Evolutionary conservation across 2,888 invertebrate species (phyloP), one percentile per base, ranked within the genome.

Genomic region (Torymus tubicola): DNA sequence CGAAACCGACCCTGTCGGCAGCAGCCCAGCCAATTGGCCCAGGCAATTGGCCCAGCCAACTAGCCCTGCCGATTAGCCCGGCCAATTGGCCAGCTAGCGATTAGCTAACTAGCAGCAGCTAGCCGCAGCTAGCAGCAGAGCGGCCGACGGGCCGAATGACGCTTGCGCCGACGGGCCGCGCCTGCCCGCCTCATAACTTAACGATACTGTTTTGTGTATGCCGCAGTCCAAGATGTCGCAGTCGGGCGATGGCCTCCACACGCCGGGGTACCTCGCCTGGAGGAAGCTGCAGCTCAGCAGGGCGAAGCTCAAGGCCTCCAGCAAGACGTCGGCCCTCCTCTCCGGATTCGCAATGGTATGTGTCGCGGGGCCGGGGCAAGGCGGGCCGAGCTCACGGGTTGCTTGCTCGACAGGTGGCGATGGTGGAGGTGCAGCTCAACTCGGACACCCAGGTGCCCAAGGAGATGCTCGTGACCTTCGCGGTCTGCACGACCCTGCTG

Each of bases 341-440:
- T 98, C 98, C 31, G 99, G 99, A 83, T 99, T 99, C 90, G 99
- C 99, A 60, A 99, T 99, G 98, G 99, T 97, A 92, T 91, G 92
- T 81, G 5, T 31, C 31, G 5, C 31, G 31, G 31, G 2, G 31
- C 31, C 0, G 31, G 5, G 2, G 0, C 31, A 4, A 5, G 31
- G 5, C 31, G 31, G 3, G 31, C 2, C 0, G 4, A 1, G 31
- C 3, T 31, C 2, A 31, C 31, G 31, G 4, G 31, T 5, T 31
- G 31, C 2, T 31, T 31, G 31, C 10, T 16, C 52, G 2, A 21
- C 91, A 96, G 96, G 96, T 98, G 55, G 99, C 99, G 53, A 98
- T 99, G 96, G 99, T 99, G 50, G 99, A 99, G 91, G 96, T 99
- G 74, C 97, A 98, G 90, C 92, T 99, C 80, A 95, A 96, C 87